These are phyloP conservation scores for Alligator sinensis DNA, from an alignment of 2,113 vertebrate species.

Conservation along the genomic window DNA sequence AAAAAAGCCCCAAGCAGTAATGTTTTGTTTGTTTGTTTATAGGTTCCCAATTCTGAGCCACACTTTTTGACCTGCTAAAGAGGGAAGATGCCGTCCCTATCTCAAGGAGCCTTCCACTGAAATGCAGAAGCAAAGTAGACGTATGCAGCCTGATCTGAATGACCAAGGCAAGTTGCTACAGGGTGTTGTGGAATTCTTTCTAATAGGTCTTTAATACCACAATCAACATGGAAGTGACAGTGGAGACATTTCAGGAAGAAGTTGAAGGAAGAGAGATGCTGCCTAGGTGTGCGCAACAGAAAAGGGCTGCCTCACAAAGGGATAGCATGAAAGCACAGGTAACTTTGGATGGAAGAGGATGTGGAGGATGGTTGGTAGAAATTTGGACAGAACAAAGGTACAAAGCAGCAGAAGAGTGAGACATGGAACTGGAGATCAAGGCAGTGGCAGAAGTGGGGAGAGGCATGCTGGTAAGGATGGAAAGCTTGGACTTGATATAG, in stretches of 20 bases:
- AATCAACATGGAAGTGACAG: neutral
- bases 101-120: rapidly evolving
- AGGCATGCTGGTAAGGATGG: neutral
- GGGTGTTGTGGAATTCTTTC: neutral
- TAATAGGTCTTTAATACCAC: neutral
- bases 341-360: neutral
- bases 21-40: neutral
- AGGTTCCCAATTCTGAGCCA: neutral
- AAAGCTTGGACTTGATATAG: neutral
- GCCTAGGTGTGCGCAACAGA: neutral
- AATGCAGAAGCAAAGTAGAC: neutral
- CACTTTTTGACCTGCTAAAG: neutral
- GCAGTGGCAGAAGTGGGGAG: neutral
- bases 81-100: neutral
- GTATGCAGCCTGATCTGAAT: rapidly evolving
- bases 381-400: neutral
- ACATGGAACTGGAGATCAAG: neutral
- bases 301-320: neutral
- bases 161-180: neutral
- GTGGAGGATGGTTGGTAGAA: neutral
- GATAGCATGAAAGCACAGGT: neutral
- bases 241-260: neutral
- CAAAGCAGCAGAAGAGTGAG: neutral
- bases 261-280: neutral
- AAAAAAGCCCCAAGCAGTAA: neutral